Evolutionary conservation across 2,797 vertebrate genomes (phyloP).

Genomic region (Dendrocincla fuliginosa): DNA sequence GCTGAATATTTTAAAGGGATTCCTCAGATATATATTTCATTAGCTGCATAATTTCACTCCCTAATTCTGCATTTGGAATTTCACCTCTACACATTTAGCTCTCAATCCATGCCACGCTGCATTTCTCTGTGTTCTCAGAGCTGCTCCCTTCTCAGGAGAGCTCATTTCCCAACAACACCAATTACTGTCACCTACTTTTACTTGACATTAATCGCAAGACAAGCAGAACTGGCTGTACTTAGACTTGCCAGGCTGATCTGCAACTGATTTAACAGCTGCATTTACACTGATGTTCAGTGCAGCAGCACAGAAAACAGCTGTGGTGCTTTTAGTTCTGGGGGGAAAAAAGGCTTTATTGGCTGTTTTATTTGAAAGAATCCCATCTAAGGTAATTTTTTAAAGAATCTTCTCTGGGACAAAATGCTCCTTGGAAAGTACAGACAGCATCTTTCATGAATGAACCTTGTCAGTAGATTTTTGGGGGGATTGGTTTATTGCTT

Average conservation of each 20-base stretch:
- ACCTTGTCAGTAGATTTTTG: not conserved
- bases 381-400: not conserved
- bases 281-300: not conserved
- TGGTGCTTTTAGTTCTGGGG: not conserved
- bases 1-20: not conserved
- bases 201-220: not conserved
- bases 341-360: not conserved
- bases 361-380: not conserved
- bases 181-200: slow-evolving; percentile 55
- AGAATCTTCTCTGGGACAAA: not conserved
- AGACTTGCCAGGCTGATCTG: slow-evolving; percentile 16
- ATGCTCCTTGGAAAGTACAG: not conserved
- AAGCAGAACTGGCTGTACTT: slow-evolving; percentile 44
- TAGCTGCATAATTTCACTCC: not conserved
- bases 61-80: not conserved
- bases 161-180: slow-evolving; percentile 17
- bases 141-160: not conserved
- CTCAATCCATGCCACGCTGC: rapidly evolving
- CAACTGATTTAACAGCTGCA: slow-evolving; percentile 5
- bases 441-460: not conserved
- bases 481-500: not conserved
- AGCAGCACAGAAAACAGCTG: not conserved
- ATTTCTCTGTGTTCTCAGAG: not conserved
- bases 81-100: not conserved
- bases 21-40: slow-evolving; percentile 23